Percentiles rank a stretch among this genome's conserved stretches.
Evolutionary conservation across 1,140 invertebrate species (phyloP).

Genomic region (Euura saliciscinereae): DNA sequence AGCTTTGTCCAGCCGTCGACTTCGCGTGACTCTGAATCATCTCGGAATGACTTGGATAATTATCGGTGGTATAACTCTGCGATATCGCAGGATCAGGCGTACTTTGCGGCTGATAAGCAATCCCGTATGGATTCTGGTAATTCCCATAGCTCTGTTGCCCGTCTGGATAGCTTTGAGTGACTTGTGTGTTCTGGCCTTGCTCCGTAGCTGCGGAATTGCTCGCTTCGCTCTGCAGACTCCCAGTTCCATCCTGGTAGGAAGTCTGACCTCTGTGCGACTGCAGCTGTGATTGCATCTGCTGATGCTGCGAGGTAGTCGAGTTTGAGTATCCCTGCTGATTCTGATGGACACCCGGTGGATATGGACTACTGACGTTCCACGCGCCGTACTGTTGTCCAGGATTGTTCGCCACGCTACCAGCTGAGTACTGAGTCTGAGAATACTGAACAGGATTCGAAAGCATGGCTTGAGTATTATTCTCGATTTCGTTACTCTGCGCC

Average conservation of each 20-base stretch:
- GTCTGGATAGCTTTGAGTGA: background rate
- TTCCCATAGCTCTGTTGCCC: background rate
- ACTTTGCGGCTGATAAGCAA: constrained; percentile 15
- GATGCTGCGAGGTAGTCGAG: constrained; percentile 23
- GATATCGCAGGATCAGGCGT: constrained; percentile 13
- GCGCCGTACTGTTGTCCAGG: constrained; percentile 17
- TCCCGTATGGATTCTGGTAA: constrained; percentile 15
- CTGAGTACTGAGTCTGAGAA: background rate
- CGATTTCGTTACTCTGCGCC: background rate
- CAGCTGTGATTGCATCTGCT: constrained; percentile 13
- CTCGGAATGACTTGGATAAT: constrained; percentile 38
- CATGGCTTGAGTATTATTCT: background rate
- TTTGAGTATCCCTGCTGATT: constrained; percentile 4
- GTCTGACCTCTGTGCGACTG: background rate
- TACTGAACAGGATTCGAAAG: background rate
- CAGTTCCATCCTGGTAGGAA: background rate
- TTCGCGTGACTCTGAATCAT: constrained; percentile 54
- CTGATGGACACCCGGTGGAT: constrained; percentile 14
- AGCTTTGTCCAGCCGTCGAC: constrained; percentile 33
- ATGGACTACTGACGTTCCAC: constrained; percentile 24
- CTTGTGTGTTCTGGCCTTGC: background rate
- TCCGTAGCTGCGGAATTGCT: background rate
- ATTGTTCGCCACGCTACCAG: too few species aligned
- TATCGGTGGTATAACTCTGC: constrained; percentile 2
- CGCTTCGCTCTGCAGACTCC: background rate